Base-by-base conservation (phyloP, 2,888 invertebrate genomes). In the Caenorhabditis sp. region DNA sequence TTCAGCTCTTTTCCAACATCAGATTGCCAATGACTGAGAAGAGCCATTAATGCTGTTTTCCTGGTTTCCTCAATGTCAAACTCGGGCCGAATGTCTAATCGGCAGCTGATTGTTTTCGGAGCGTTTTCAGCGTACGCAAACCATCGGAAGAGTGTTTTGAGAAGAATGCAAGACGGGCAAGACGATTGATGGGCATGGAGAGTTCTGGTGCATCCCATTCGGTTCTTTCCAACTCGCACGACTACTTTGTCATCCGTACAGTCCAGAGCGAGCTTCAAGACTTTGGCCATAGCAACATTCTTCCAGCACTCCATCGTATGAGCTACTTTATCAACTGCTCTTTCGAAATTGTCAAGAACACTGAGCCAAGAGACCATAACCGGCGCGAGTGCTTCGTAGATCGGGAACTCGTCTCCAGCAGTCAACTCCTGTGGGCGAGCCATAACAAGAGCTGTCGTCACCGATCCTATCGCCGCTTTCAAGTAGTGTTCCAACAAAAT, bases 11-110 rank as follows among this genome's bases (percentile, higher is more conserved):
- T 81, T 60, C 88, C 87, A 40, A 91, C 83, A 58, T 89, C 85
- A 18, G 88, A 83, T 35, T 91, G 90, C 91, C 91, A 91, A 61
- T 91, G 91, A 71, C 87, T 87, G 22, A 91, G 76, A 35, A 91
- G 77, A 8, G 89, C 88, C 67, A 87, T 84, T 13, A 91, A 65
- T 6, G 89, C 91, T 20, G 80, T 74, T 68, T 90, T 89, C 26
- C 90, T 61, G 5, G 71, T 81, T 56, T 85, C 80, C 51, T 78
- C 67, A 2, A 64, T 22, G 47, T 77, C 77, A 37, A 83, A 83
- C 37, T 87, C 80, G 15, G 61, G 60, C 9, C 71, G 78, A 47
- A 74, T 70, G 11, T 70, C 61, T 20, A 61, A 15, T n/a, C 74
- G 55, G 11, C 40, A 32, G 11, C 50, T 55, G n/a, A 76, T 47